Percentiles rank a stretch among this genome's conserved stretches.
These are phyloP conservation scores for Girardinus metallicus DNA, from an alignment of 2,797 vertebrate species.

Conservation along the genomic window DNA sequence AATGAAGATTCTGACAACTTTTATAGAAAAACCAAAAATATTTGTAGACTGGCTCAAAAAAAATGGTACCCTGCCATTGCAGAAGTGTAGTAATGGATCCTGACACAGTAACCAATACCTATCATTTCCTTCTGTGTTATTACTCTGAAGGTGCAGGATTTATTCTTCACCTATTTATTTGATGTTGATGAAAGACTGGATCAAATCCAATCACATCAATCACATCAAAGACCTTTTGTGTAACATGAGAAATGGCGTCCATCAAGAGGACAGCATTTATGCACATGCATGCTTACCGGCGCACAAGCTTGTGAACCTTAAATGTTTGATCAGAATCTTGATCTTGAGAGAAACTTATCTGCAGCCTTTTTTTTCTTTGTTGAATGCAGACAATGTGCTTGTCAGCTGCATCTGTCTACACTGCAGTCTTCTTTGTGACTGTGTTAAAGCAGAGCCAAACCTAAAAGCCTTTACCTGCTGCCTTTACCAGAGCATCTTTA, in stretches of 20 bases:
- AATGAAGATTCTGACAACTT: neutral
- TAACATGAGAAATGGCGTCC: constrained; percentile 48
- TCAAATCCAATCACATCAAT: constrained; percentile 68
- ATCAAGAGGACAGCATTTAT: constrained; percentile 4
- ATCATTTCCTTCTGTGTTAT: constrained; percentile 38
- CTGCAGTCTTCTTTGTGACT: neutral
- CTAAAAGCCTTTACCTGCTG: constrained; percentile 35
- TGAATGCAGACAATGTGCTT: constrained; percentile 40
- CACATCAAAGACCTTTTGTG: constrained; percentile 66
- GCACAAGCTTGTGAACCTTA: constrained; percentile 38
- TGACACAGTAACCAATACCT: constrained; percentile 36
- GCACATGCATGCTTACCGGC: constrained; percentile 4
- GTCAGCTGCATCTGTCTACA: constrained; percentile 43
- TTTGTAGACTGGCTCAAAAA: neutral
- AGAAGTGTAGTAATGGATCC: neutral
- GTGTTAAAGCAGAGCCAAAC: constrained; percentile 25
- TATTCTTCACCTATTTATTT: constrained; percentile 66
- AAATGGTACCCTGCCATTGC: neutral
- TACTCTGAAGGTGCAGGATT: constrained; percentile 31
- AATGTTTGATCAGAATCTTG: constrained; percentile 56
- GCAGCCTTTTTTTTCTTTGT: constrained; percentile 29
- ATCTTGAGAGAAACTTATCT: constrained; percentile 64
- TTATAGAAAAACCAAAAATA: neutral
- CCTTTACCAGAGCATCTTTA: constrained; percentile 25
- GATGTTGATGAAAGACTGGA: constrained; percentile 71